Evolutionary conservation across 2,797 vertebrate species (phyloP).

Genomic region (Florisuga fusca): DNA sequence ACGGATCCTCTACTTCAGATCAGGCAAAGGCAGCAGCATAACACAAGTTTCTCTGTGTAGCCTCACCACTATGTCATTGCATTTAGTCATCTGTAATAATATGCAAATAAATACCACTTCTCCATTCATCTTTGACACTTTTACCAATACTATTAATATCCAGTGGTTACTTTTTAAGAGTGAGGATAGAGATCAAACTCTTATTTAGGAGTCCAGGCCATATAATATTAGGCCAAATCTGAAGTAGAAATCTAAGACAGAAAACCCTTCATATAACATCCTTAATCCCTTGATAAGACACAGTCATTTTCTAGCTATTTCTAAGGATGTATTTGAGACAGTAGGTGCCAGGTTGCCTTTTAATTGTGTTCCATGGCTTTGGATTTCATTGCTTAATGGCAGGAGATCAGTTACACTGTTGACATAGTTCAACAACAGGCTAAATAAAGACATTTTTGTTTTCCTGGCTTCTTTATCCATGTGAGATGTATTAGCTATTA

Average conservation of each 20-base stretch:
- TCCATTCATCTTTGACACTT: neutral
- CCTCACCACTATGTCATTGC: neutral
- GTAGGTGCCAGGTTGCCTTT: constrained; percentile 51
- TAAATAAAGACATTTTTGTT: constrained; percentile 56
- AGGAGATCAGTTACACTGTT: constrained; percentile 62
- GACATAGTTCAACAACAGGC: constrained; percentile 13
- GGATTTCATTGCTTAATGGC: constrained; percentile 56
- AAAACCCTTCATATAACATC: neutral
- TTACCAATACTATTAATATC: neutral
- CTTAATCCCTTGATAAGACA: neutral
- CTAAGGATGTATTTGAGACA: constrained; percentile 14
- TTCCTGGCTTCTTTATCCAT: constrained; percentile 5
- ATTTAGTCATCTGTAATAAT: neutral
- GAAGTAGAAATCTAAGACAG: neutral
- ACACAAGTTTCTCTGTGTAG: neutral
- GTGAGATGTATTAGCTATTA: neutral
- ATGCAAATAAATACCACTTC: neutral
- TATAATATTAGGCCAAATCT: neutral
- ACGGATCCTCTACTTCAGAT: neutral
- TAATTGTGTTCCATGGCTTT: constrained; percentile 54
- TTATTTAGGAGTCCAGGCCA: neutral
- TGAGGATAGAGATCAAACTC: neutral
- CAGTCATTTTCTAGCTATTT: constrained; percentile 1
- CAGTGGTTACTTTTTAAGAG: neutral
- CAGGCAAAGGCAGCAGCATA: neutral